Evolutionary conservation across 64 coral and sea anemone genomes (phyloP).

Genomic region (Actinia equina): DNA sequence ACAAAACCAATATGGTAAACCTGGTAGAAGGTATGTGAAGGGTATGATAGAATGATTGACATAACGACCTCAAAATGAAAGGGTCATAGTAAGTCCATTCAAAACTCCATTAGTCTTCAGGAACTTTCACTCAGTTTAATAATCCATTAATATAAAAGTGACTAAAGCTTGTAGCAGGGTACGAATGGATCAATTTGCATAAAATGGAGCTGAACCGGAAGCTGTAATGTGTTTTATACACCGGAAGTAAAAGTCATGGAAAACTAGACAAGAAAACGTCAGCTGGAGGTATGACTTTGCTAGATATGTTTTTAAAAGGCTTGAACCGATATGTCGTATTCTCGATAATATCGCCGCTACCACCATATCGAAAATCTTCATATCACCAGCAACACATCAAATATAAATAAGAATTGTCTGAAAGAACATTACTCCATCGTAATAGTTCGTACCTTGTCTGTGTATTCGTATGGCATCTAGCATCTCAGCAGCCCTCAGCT

Average conservation of each 20-base stretch:
- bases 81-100: not conserved
- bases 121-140: not conserved
- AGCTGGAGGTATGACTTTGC: no score
- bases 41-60: not conserved
- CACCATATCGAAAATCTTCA: no score
- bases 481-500: constrained; percentile 84
- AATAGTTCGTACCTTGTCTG: constrained; percentile 67
- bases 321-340: no score
- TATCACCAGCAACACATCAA: not conserved
- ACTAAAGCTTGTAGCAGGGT: not conserved
- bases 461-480: constrained; percentile 90
- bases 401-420: not conserved
- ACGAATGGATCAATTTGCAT: not conserved
- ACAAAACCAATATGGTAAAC: not conserved
- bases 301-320: no score
- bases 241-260: no score
- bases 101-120: not conserved
- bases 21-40: not conserved
- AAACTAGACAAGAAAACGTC: no score
- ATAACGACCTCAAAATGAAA: not conserved
- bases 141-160: not conserved
- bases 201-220: not conserved
- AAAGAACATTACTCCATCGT: not conserved
- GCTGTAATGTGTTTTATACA: no score
- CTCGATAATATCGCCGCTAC: no score